phyloP scores from a whole-genome alignment of 2,113 vertebrate species.

The Heterotilapia buettikoferi region DNA sequence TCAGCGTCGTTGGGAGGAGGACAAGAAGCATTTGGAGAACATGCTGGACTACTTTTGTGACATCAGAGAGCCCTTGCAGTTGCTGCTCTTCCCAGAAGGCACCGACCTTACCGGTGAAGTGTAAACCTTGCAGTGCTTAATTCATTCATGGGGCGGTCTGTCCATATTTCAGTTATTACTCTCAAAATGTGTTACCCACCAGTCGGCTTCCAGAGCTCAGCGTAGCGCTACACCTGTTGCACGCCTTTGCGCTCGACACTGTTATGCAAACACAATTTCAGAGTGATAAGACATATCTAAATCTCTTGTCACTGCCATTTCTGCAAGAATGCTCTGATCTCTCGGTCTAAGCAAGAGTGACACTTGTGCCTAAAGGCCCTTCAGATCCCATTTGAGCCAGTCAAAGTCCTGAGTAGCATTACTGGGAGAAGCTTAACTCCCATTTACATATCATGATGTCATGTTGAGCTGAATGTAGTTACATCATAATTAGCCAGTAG shows the following conservation, averaged over 20 bases:
- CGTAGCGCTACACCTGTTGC: neutral
- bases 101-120: constrained; percentile 93
- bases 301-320: constrained; percentile 14
- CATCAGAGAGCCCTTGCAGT: constrained; percentile 89
- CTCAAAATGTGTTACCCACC: neutral
- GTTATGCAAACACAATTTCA: constrained; percentile 27
- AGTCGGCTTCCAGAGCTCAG: neutral
- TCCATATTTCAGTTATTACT: neutral
- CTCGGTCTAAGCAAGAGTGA: neutral
- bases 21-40: constrained; percentile 85
- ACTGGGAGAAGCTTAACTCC: constrained; percentile 10
- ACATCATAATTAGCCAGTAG: constrained; percentile 6
- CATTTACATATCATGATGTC: constrained; percentile 28
- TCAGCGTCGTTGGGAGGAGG: constrained; percentile 89
- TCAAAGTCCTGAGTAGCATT: constrained; percentile 27
- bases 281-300: constrained; percentile 23
- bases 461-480: neutral
- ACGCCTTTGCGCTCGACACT: neutral
- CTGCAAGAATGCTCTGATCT: constrained; percentile 46
- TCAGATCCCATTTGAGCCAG: constrained; percentile 31
- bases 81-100: constrained; percentile 95
- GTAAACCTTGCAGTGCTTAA: neutral
- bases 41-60: constrained; percentile 97
- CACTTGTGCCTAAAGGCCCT: constrained; percentile 13
- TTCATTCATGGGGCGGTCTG: neutral